Conservation (phyloP, 2,888 invertebrate species). For the Lycocerus yunnanus region DNA sequence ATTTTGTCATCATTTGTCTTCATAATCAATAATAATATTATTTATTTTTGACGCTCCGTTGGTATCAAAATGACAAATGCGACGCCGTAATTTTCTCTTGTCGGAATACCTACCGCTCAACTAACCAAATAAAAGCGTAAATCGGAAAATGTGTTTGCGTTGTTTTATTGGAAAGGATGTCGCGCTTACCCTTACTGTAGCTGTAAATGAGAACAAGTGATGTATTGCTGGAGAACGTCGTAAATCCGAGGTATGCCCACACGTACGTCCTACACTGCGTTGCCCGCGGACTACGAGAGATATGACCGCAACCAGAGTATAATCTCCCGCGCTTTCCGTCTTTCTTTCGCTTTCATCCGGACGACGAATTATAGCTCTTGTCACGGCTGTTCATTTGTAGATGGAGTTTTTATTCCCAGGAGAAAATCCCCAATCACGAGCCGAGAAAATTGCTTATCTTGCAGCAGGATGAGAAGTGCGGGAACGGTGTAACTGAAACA, state of each 20-base stretch:
- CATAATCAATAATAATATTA: constrained; percentile 14
- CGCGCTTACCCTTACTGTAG: constrained; percentile 44
- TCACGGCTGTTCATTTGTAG: constrained; percentile 74
- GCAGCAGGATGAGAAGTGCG: constrained; percentile 47
- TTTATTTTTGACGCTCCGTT: constrained; percentile 8
- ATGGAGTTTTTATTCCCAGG: constrained; percentile 70
- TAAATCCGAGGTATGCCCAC: constrained; percentile 42
- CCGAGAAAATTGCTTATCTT: constrained; percentile 70
- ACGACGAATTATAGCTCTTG: constrained; percentile 70
- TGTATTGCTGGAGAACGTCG: constrained; percentile 42
- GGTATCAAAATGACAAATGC: constrained; percentile 15
- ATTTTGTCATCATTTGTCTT: constrained; percentile 10
- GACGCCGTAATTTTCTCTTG: constrained; percentile 10
- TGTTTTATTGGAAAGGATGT: constrained; percentile 48
- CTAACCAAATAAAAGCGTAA: constrained; percentile 26
- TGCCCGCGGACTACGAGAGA: constrained; percentile 38
- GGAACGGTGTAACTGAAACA: constrained; percentile 39
- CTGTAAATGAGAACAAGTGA: constrained; percentile 48
- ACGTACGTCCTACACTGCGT: constrained; percentile 30
- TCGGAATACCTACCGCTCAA: constrained; percentile 8
- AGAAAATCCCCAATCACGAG: constrained; percentile 70
- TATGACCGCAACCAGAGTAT: constrained; percentile 44
- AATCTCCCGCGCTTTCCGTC: constrained; percentile 46
- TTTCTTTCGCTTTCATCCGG: constrained; percentile 54
- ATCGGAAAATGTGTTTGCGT: constrained; percentile 33